Percentiles rank a stretch among this genome's conserved stretches.
Conservation (phyloP, 1,140 invertebrate genomes). For the Drosophila mayri region DNA sequence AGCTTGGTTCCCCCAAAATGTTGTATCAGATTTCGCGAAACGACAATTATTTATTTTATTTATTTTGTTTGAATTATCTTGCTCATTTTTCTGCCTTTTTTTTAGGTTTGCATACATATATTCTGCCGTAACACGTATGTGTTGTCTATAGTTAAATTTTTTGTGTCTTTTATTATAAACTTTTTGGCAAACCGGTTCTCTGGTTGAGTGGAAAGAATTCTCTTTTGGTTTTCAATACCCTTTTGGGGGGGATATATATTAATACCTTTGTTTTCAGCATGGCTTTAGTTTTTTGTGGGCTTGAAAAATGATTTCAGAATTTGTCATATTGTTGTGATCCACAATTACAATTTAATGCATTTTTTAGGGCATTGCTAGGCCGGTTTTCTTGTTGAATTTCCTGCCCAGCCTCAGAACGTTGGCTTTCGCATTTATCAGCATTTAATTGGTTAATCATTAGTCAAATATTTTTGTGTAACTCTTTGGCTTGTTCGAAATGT, state of each 20-base stretch:
- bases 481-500: slow-evolving; percentile 8
- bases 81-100: background rate
- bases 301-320: background rate
- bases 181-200: slow-evolving; percentile 35
- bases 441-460: slow-evolving; percentile 82
- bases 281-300: no score
- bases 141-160: slow-evolving; percentile 18
- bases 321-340: background rate
- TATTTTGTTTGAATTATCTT: slow-evolving; percentile 32
- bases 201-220: background rate
- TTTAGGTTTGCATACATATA: slow-evolving; percentile 20
- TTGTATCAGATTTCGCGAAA: slow-evolving; percentile 64
- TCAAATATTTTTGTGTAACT: slow-evolving; percentile 72
- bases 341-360: background rate
- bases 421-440: slow-evolving; percentile 65
- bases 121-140: slow-evolving; percentile 17
- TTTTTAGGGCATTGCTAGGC: slow-evolving; percentile 5
- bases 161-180: slow-evolving; percentile 27
- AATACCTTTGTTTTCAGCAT: background rate
- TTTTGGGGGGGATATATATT: background rate
- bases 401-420: slow-evolving; percentile 17
- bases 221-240: slow-evolving; percentile 9
- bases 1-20: slow-evolving; percentile 24
- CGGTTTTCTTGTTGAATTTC: slow-evolving; percentile 43
- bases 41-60: slow-evolving; percentile 61